phyloP scores from a whole-genome alignment of 2,113 vertebrate genomes.

The Mustela lutreola region DNA sequence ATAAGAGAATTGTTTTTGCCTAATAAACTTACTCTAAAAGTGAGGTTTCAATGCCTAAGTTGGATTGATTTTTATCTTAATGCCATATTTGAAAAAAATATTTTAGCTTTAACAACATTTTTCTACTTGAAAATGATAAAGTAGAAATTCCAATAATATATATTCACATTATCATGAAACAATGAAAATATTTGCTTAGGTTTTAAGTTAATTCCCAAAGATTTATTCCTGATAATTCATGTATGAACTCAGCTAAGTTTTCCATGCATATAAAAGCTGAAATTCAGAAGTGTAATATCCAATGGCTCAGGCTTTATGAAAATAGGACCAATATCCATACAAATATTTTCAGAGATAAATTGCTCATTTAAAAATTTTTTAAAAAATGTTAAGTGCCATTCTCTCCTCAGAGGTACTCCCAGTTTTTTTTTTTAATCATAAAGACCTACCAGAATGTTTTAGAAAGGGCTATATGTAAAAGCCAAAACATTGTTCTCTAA shows the following conservation, averaged over 20 bases:
- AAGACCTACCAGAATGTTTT: not conserved
- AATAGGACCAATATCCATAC: not conserved
- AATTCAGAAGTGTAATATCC: not conserved
- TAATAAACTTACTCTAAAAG: not conserved
- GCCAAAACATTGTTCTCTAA: not conserved
- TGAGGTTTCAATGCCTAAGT: not conserved
- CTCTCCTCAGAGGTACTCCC: not conserved
- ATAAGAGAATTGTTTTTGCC: not conserved
- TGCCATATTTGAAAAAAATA: not conserved
- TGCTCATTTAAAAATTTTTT: not conserved
- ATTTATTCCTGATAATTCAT: not conserved
- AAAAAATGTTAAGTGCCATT: not conserved
- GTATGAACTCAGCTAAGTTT: not conserved
- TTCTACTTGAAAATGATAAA: not conserved
- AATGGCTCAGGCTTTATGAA: not conserved
- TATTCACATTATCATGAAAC: not conserved
- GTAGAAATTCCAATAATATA: not conserved
- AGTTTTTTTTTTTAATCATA: not conserved
- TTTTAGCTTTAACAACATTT: not conserved
- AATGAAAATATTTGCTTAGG: not conserved
- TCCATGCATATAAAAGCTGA: not conserved
- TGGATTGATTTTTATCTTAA: not conserved
- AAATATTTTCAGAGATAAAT: not conserved
- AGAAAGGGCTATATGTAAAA: not conserved
- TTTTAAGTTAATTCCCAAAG: not conserved